Conservation (phyloP, 2,797 vertebrate species). For the Limnodromus scolopaceus region DNA sequence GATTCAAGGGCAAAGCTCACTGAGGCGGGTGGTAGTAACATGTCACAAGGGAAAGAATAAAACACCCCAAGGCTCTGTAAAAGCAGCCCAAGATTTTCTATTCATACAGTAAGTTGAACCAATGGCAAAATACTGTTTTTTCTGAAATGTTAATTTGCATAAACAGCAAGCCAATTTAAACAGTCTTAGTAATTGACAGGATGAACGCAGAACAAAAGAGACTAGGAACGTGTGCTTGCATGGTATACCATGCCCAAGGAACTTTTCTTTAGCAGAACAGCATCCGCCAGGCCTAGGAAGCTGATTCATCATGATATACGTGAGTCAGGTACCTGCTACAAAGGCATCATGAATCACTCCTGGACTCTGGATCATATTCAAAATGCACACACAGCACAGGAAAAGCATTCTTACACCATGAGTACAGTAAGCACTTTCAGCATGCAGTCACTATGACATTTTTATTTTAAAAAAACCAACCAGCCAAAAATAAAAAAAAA, state of each 20-base stretch:
- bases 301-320: slow-evolving; percentile 21
- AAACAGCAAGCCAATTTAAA: background rate
- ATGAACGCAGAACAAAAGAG: background rate
- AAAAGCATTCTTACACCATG: slow-evolving; percentile 44
- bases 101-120: background rate
- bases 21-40: background rate
- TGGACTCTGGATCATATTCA: slow-evolving; percentile 34
- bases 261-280: background rate
- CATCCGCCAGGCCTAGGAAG: slow-evolving; percentile 4
- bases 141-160: background rate
- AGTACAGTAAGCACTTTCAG: slow-evolving; percentile 41
- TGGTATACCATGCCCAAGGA: background rate
- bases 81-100: background rate
- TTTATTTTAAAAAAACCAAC: background rate
- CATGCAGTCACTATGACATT: background rate
- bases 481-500: background rate
- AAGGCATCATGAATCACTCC: slow-evolving; percentile 69
- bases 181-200: background rate
- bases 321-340: slow-evolving; percentile 60
- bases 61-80: background rate
- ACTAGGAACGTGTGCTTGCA: background rate
- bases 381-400: slow-evolving; percentile 63
- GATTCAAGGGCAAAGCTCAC: background rate
- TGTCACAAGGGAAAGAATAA: background rate
- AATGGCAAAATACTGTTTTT: background rate